phyloP scores from a whole-genome alignment of 2,113 vertebrate species.

The Grallaria varia region DNA sequence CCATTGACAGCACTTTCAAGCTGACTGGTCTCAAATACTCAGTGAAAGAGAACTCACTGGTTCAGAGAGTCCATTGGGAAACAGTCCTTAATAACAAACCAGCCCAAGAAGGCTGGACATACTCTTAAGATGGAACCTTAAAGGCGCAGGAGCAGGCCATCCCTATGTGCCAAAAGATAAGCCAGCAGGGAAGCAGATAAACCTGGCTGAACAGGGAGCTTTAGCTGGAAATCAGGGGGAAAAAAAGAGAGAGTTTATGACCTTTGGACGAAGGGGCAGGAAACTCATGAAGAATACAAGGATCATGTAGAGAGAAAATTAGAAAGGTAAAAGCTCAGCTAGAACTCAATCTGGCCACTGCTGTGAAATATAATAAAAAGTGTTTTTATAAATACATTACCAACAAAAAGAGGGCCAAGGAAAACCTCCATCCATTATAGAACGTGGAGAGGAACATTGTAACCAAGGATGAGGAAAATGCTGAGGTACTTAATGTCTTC shows the following conservation, averaged over 20 bases:
- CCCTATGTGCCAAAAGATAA: not conserved
- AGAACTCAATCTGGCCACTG: constrained; percentile 12
- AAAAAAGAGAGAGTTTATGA: not conserved
- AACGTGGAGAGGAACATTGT: not conserved
- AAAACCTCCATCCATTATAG: not conserved
- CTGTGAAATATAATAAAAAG: constrained; percentile 23
- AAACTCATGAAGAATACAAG: not conserved
- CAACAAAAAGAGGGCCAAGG: not conserved
- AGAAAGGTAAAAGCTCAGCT: not conserved
- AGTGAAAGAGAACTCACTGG: not conserved
- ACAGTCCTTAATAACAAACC: not conserved
- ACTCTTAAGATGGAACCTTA: not conserved
- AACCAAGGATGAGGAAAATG: not conserved
- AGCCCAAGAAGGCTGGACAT: not conserved
- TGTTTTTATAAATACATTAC: constrained; percentile 13
- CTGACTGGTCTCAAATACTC: not conserved
- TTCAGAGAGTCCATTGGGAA: not conserved
- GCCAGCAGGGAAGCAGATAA: not conserved
- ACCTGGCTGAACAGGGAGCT: not conserved
- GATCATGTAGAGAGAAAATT: constrained; percentile 27
- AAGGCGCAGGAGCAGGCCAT: not conserved
- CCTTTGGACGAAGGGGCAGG: not conserved
- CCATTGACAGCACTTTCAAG: not conserved
- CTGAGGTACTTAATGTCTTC: not conserved
- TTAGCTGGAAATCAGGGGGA: not conserved